These are phyloP conservation scores for Mallateleia sp. DNA, from an alignment of 2,888 invertebrate genomes.

Conservation along the genomic window DNA sequence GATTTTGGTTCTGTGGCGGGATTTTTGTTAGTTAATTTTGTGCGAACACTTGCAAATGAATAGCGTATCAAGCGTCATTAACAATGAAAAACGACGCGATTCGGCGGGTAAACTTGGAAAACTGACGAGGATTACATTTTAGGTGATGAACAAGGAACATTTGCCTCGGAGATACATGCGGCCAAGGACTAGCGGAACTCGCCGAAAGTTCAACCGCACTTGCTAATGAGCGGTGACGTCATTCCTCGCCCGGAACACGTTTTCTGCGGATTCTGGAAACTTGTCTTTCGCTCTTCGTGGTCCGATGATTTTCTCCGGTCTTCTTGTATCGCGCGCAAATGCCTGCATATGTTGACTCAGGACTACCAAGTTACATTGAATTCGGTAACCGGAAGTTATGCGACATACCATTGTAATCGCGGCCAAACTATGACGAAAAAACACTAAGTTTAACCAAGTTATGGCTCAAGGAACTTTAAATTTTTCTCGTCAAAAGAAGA, in stretches of 20 bases:
- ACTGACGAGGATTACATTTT: constrained; percentile 62
- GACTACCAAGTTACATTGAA: constrained; percentile 65
- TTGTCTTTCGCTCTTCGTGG: constrained; percentile 74
- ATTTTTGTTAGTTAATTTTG: background rate
- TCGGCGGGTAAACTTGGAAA: constrained; percentile 31
- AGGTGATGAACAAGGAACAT: constrained; percentile 66
- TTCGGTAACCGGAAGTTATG: constrained; percentile 73
- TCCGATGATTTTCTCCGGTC: constrained; percentile 78
- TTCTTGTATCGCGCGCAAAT: constrained; percentile 77
- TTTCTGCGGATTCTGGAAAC: constrained; percentile 76
- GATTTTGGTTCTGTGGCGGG: background rate
- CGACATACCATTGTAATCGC: constrained; percentile 53
- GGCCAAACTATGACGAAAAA: constrained; percentile 35
- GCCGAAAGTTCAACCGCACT: constrained; percentile 86
- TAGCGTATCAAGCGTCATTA: constrained; percentile 42
- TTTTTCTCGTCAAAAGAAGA: no score
- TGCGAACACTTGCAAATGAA: constrained; percentile 10
- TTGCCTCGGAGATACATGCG: constrained; percentile 59
- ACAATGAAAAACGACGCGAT: constrained; percentile 44
- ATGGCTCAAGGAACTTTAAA: no score
- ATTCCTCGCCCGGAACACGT: constrained; percentile 67
- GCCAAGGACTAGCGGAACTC: constrained; percentile 81
- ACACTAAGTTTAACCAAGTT: background rate
- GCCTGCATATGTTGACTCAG: constrained; percentile 67
- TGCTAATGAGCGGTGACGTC: constrained; percentile 87